Base-by-base conservation (phyloP, 2,797 vertebrate species). In the Chloroceryle inda region DNA sequence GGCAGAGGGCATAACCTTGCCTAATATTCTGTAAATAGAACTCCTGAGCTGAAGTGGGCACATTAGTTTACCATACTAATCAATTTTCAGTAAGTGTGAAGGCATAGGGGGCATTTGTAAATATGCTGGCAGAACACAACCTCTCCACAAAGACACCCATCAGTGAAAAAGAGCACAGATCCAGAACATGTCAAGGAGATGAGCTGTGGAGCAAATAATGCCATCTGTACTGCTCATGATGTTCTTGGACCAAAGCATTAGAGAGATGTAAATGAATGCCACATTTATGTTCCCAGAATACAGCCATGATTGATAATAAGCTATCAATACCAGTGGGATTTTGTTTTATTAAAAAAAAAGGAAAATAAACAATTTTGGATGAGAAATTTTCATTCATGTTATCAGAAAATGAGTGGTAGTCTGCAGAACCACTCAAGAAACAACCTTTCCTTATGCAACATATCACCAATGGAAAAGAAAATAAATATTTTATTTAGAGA, bases 121-220 rank as follows among this genome's bases (percentile, higher is more conserved):
- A 89, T 93, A 91, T 50, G 67, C 53, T 91, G 86, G 81, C 86
- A 95, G 78, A 96, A 90, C 35, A 82, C 27, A 92, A 88, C 63
- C 84, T 91, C 96, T 92, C 64, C 74, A 87, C 77, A 96, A 92
- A 94, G 87, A 89, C 64, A 87, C 49, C 56, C 85, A 38, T 80
- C 83, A 94, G 40, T 77, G 85, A 88, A 89, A 88, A 2, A 85
- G 78, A 89, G 64, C 86, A 94, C 74, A 88, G 68, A 92, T 90
- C 78, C 91, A 92, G 91, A 96, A 87, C 63, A 62, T 40, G 79
- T 95, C 91, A 97, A 93, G 82, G 95, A 94, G 79, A 94, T 62
- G 82, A 94, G 89, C 91, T 91, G 67, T 89, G 88, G 94, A 96
- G 78, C 84, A 97, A 94, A 95, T 91, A 94, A 91, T 76, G 82